These are phyloP conservation scores for Siphamia tubifer DNA, from an alignment of 2,113 vertebrate genomes.

Conservation along the genomic window DNA sequence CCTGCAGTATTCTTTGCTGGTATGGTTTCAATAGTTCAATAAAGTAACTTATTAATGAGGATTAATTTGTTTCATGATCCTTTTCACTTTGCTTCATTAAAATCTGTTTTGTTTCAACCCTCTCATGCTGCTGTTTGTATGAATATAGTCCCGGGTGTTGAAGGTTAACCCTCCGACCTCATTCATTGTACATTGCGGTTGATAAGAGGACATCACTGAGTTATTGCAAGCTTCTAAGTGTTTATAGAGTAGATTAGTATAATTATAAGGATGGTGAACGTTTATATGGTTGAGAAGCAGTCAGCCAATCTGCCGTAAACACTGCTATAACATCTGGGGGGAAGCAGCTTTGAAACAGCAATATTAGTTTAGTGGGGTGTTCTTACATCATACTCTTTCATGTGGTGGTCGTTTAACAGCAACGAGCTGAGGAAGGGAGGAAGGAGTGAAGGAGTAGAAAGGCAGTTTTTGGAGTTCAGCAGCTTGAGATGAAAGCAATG, in stretches of 20 bases:
- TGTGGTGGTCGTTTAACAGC: slow-evolving; percentile 63
- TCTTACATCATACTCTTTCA: slow-evolving; percentile 75
- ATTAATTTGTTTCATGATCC: slow-evolving; percentile 68
- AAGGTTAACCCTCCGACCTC: slow-evolving; percentile 45
- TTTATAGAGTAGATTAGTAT: slow-evolving; percentile 64
- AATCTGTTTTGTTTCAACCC: slow-evolving; percentile 45
- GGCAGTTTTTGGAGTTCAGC: slow-evolving; percentile 19
- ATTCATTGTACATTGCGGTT: slow-evolving; percentile 28
- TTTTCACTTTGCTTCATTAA: slow-evolving; percentile 42
- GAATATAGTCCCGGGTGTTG: not conserved
- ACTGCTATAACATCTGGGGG: slow-evolving; percentile 40
- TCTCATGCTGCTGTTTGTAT: not conserved
- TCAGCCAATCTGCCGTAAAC: slow-evolving; percentile 49
- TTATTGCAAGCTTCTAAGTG: slow-evolving; percentile 46
- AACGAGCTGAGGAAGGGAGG: slow-evolving; percentile 28
- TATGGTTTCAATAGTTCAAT: slow-evolving; percentile 75
- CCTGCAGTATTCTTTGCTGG: slow-evolving; percentile 62
- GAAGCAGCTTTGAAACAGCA: slow-evolving; percentile 53
- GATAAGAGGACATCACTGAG: slow-evolving; percentile 46
- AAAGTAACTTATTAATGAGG: slow-evolving; percentile 77
- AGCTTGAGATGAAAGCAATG: slow-evolving; percentile 43
- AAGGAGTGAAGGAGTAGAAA: not conserved
- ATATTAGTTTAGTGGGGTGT: slow-evolving; percentile 58
- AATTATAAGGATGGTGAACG: slow-evolving; percentile 23
- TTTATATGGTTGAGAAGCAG: slow-evolving; percentile 21